These are phyloP conservation scores for Grapholita molesta DNA, from an alignment of 1,140 invertebrate genomes.

Conservation along the genomic window DNA sequence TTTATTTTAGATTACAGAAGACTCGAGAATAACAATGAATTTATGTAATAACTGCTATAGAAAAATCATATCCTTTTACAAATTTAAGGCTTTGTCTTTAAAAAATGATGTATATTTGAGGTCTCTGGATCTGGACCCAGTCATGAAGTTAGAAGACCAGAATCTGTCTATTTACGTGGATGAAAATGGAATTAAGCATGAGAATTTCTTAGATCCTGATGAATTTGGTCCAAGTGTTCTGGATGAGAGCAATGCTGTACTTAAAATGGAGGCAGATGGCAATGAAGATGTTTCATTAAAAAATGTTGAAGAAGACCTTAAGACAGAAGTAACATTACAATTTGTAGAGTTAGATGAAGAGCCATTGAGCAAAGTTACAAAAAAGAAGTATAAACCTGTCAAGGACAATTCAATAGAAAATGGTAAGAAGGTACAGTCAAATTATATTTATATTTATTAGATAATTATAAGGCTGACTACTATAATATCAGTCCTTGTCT, in stretches of 20 bases:
- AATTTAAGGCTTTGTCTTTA: slow-evolving; percentile 49
- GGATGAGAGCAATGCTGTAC: background rate
- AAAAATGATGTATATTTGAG: slow-evolving; percentile 49
- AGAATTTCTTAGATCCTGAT: slow-evolving; percentile 15
- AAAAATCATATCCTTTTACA: slow-evolving; percentile 49
- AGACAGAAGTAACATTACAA: slow-evolving; percentile 29
- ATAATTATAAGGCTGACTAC: background rate
- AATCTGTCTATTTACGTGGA: background rate
- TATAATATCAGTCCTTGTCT: background rate
- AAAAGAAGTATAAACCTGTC: slow-evolving; percentile 47
- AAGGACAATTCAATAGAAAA: slow-evolving; percentile 40
- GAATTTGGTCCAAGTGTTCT: slow-evolving; percentile 27
- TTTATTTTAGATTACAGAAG: slow-evolving; percentile 38
- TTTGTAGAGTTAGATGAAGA: slow-evolving; percentile 49
- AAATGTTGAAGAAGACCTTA: slow-evolving; percentile 20
- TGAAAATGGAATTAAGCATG: slow-evolving; percentile 24
- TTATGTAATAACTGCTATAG: slow-evolving; percentile 49
- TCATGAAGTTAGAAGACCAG: background rate
- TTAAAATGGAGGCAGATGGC: background rate
- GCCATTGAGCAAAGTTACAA: slow-evolving; percentile 53
- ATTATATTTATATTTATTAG: background rate
- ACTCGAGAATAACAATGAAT: slow-evolving; percentile 42
- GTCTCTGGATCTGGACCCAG: slow-evolving; percentile 20
- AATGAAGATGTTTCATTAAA: slow-evolving; percentile 3
- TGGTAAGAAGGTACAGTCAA: slow-evolving; percentile 27